These are phyloP conservation scores for Shargacucullia verbasci DNA, from an alignment of 2,888 invertebrate species.

Conservation along the genomic window DNA sequence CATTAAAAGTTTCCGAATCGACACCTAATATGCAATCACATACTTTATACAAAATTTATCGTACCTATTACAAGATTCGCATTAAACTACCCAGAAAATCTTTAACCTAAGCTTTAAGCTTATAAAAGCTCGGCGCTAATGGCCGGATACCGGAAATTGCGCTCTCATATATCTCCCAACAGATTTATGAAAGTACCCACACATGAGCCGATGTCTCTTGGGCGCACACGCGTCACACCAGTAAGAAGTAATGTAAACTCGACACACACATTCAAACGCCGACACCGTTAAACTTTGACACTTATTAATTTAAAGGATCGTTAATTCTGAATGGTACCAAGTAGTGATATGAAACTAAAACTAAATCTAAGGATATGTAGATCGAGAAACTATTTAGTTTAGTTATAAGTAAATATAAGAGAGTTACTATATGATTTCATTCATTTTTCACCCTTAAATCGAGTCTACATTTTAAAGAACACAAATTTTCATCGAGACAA, in stretches of 20 bases:
- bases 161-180: slow-evolving; percentile 96
- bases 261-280: slow-evolving; percentile 62
- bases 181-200: slow-evolving; percentile 96
- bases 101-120: slow-evolving; percentile 90
- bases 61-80: slow-evolving; percentile 89
- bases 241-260: slow-evolving; percentile 55
- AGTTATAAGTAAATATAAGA: not conserved
- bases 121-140: slow-evolving; percentile 92
- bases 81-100: slow-evolving; percentile 90
- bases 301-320: slow-evolving; percentile 86
- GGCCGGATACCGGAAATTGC: slow-evolving; percentile 97
- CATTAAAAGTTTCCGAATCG: slow-evolving; percentile 88
- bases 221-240: slow-evolving; percentile 66
- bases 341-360: slow-evolving; percentile 61
- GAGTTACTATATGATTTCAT: not conserved
- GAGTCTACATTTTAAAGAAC: slow-evolving; percentile 6
- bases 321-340: slow-evolving; percentile 78
- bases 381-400: slow-evolving; percentile 45
- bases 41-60: slow-evolving; percentile 89
- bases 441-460: not conserved
- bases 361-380: slow-evolving; percentile 42
- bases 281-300: slow-evolving; percentile 80
- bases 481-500: slow-evolving; percentile 47
- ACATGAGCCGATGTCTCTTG: slow-evolving; percentile 87
- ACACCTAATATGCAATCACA: slow-evolving; percentile 89